Percentiles rank a stretch among this genome's conserved stretches.
Conservation (phyloP, 2,888 invertebrate species). For the Beris morrisii region DNA sequence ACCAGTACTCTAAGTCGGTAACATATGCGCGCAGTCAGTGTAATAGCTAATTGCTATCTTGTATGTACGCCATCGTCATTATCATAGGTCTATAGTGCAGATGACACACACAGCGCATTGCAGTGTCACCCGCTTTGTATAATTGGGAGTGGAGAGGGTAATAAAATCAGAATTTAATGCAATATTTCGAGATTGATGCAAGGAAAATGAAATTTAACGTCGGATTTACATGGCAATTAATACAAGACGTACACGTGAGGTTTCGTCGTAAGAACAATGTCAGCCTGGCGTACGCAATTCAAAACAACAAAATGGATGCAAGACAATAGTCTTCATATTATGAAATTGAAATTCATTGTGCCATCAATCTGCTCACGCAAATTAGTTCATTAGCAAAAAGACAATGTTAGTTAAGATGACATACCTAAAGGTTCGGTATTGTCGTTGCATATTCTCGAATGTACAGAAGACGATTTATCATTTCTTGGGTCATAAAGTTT, state of each 20-base stretch:
- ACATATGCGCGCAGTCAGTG: slow-evolving; percentile 31
- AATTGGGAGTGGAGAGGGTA: slow-evolving; percentile 5
- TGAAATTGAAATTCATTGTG: slow-evolving; percentile 27
- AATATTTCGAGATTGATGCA: slow-evolving; percentile 33
- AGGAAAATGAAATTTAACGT: slow-evolving; percentile 33
- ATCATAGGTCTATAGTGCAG: slow-evolving; percentile 6
- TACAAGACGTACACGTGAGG: slow-evolving; percentile 10
- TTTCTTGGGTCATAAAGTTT: no score
- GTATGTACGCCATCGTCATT: slow-evolving; percentile 11
- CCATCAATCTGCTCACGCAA: slow-evolving; percentile 31
- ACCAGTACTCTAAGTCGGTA: background rate
- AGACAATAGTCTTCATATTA: slow-evolving; percentile 28
- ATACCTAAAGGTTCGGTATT: no score
- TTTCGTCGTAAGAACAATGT: no score
- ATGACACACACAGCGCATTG: slow-evolving; percentile 4
- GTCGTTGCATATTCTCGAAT: no score
- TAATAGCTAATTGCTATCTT: slow-evolving; percentile 34
- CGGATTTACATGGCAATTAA: slow-evolving; percentile 33
- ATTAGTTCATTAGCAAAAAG: slow-evolving; percentile 30
- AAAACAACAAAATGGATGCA: background rate
- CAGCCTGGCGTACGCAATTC: background rate
- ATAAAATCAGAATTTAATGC: slow-evolving; percentile 32
- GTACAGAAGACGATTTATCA: no score
- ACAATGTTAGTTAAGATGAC: no score
- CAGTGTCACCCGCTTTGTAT: slow-evolving; percentile 14